Evolutionary conservation across 2,113 vertebrate species (phyloP), one percentile per base, ranked within the genome.

Genomic region (Siniperca chuatsi): DNA sequence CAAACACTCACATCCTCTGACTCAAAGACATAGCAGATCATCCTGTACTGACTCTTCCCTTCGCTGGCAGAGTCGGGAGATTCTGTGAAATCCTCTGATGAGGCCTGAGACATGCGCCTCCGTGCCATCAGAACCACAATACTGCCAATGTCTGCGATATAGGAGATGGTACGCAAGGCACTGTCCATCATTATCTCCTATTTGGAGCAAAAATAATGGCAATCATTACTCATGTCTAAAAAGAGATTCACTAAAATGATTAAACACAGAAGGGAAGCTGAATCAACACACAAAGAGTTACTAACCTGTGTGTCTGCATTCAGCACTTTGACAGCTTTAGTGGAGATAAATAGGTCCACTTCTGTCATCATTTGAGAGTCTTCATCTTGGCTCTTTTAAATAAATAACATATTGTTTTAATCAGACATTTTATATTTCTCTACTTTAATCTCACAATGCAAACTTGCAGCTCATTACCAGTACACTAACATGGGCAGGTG

Each of bases 121-220:
- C 98, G 95, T 0, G 98, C 98, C 98, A 99, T 99, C 79, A 99
- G 92, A 67, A 99, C 98, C 89, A 99, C 98, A 2, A 99, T 98
- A 85, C 96, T 98, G 0, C 98, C 98, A 0, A 99, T 99, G 91
- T 99, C 98, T 0, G 98, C 98, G 0, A 99, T 99, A 69, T 99
- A 99, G 0, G 98, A 99, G 94, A 99, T 99, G 61, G 98, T 99
- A 75, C 98, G 97, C 92, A 99, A 92, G 0, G 98, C 97, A 0
- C 99, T 98, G 94, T 99, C 98, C 98, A 99, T 99, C 97, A 99
- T 98, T 0, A 98, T 97, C 52, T 99, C 98, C 98, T 99, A 75
- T 1, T 0, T 1, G 68, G 57, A 66, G 62, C 23, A 71, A 61
- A 83, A 78, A 90, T 4, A 75, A 54, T 23, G 3, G 3, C 6